Percentiles rank a stretch among this genome's conserved stretches.
Evolutionary conservation across 2,797 vertebrate genomes (phyloP).

Genomic region (Pseudochirops cupreus): DNA sequence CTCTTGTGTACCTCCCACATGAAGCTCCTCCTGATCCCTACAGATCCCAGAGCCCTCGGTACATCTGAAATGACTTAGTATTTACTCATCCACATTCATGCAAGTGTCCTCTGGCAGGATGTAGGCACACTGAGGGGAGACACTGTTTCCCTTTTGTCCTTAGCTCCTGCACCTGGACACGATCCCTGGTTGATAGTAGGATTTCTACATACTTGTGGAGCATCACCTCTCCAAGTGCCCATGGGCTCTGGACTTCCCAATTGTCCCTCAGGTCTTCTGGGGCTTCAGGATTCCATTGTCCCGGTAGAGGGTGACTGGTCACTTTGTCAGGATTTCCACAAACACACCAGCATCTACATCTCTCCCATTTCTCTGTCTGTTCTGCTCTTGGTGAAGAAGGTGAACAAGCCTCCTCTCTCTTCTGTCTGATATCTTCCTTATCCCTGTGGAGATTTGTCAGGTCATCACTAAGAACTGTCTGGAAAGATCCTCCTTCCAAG

Average conservation of each 20-base stretch:
- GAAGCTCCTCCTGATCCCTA: neutral
- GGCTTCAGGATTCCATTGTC: fast-evolving
- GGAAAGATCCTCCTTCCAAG: neutral
- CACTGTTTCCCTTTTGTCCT: neutral
- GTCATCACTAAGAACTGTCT: neutral
- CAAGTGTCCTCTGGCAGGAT: neutral
- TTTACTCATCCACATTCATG: neutral
- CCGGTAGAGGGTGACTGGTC: fast-evolving
- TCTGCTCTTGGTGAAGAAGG: neutral
- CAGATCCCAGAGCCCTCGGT: neutral
- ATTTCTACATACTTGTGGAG: fast-evolving
- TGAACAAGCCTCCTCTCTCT: neutral
- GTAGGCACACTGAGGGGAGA: too few species aligned
- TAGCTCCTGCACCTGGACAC: too few species aligned
- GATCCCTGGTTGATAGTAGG: neutral
- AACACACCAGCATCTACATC: neutral
- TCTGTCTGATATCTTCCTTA: neutral
- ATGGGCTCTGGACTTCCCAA: too few species aligned
- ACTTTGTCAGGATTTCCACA: neutral
- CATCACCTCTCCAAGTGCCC: neutral
- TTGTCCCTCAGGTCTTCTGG: neutral
- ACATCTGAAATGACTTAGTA: neutral
- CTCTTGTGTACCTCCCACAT: too few species aligned
- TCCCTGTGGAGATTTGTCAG: neutral
- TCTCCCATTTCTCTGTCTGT: neutral